Base-by-base conservation (phyloP, 2,888 invertebrate species). In the Caenorhabditis uteleia region DNA sequence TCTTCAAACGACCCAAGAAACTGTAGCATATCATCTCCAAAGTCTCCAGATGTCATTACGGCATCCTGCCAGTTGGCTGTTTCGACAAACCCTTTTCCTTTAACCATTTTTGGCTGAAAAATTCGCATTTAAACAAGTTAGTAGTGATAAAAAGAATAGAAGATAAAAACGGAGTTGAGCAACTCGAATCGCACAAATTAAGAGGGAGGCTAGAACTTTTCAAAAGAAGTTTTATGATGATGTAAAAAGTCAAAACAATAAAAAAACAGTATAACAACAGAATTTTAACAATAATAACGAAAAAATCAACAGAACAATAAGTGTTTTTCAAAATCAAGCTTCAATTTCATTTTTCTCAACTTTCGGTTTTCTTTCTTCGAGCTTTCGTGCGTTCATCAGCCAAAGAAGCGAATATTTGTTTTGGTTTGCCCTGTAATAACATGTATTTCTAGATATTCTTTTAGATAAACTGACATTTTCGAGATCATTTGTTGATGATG, bases 1-100 rank as follows among this genome's bases (percentile, higher is more conserved):
- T 72, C 75, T 50, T 75, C 70, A 49, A 75, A 75, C 8, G 67
- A 59, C 1, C 67, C 70, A 8, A 75, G 31, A 45, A 62, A 73
- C 7, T 54, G 54, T 8, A 73, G 56, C 42, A 61, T 51, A 6
- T 65, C 68, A 43, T 73, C 70, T 20, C 57, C 26, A 55, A 73
- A 73, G 39, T 70, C 62, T 10, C 51, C 61, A 47, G 25, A 38
- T 10, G 46, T 46, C 44, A 59, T 29, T n/a, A 67, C 64, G n/a
- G 62, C 60, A 20, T 43, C 38, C 16, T 54, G 16, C 71, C 71
- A 71, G 14, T 65, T 29, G 20, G 33, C 57, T 18, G 39, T 47
- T 10, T 42, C 26, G 3, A 62, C 38, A 8, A 48, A n/a, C n/a
- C n/a, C 7, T 29, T 14, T 29, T 29, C 31, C 58, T 42, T 44